phyloP scores from a whole-genome alignment of 64 coral and sea anemone genomes.

The Montipora cactus region DNA sequence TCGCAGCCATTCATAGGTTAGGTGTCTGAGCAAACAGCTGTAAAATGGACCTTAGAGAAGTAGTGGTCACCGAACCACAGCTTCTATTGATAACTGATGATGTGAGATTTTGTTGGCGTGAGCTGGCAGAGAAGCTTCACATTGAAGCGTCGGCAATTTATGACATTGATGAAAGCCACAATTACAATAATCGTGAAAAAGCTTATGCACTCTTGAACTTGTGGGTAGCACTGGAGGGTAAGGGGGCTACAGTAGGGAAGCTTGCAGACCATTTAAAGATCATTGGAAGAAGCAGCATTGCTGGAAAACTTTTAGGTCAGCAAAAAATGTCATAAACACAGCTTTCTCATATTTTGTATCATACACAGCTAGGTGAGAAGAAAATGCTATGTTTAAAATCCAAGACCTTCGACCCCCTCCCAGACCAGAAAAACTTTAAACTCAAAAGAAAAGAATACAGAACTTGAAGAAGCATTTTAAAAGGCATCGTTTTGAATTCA shows the following conservation, averaged over 20 bases:
- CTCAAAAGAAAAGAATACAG: no score
- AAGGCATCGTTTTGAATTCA: no score
- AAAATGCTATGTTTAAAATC: no score
- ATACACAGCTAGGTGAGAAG: no score
- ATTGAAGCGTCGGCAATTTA: conserved; percentile 52
- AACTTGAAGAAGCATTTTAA: no score
- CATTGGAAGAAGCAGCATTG: conserved; percentile 52
- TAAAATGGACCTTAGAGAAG: not conserved
- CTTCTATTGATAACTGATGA: conserved; percentile 61
- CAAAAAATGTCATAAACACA: not conserved
- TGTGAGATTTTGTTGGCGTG: conserved; percentile 65
- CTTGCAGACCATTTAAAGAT: conserved; percentile 48
- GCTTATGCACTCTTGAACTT: conserved; percentile 46
- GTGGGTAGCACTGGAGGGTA: conserved; percentile 33
- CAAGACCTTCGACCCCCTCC: no score
- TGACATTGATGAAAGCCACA: conserved; percentile 37
- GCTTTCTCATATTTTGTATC: no score
- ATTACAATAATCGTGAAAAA: conserved; percentile 51
- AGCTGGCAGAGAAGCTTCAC: conserved; percentile 54
- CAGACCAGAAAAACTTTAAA: no score
- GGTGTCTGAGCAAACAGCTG: no score
- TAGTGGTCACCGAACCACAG: conserved; percentile 24
- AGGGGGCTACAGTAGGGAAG: conserved; percentile 13
- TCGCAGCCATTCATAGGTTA: no score
- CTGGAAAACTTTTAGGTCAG: conserved; percentile 63